These are phyloP conservation scores for Coleophora deauratella DNA, from an alignment of 2,888 invertebrate genomes.

Conservation along the genomic window DNA sequence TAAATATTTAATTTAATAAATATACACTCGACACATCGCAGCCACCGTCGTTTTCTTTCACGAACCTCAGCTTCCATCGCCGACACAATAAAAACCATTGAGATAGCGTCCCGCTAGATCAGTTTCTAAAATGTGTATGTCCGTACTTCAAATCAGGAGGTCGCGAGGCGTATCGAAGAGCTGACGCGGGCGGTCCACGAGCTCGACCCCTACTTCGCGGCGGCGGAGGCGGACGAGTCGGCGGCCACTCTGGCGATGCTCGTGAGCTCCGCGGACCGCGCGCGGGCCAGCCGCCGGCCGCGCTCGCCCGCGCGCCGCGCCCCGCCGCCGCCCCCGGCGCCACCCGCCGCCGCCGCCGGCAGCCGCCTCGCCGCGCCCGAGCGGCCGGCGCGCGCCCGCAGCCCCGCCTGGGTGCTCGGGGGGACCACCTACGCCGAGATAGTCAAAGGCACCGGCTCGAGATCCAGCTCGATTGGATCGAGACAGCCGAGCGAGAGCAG, in stretches of 20 bases:
- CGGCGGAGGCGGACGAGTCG: slow-evolving; percentile 73
- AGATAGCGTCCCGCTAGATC: slow-evolving; percentile 28
- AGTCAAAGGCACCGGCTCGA: slow-evolving; percentile 75
- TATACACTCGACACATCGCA: slow-evolving; percentile 60
- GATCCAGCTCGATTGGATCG: slow-evolving; percentile 47
- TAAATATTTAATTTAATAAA: slow-evolving; percentile 32
- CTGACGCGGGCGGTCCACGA: slow-evolving; percentile 81
- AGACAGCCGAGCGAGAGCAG: slow-evolving; percentile 31
- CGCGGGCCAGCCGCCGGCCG: slow-evolving; percentile 24
- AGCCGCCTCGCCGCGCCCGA: slow-evolving; percentile 14
- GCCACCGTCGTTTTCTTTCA: slow-evolving; percentile 57
- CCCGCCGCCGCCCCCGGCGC: slow-evolving; percentile 17
- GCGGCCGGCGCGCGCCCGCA: slow-evolving; percentile 67
- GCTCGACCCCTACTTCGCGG: slow-evolving; percentile 82
- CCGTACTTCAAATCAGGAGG: slow-evolving; percentile 79
- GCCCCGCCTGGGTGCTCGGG: slow-evolving; percentile 83
- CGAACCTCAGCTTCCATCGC: slow-evolving; percentile 33
- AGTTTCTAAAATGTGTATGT: slow-evolving; percentile 64
- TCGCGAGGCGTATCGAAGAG: slow-evolving; percentile 81
- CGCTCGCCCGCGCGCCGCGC: slow-evolving; percentile 13
- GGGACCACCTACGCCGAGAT: slow-evolving; percentile 87
- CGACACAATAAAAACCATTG: slow-evolving; percentile 18
- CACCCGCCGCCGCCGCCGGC: slow-evolving; percentile 31
- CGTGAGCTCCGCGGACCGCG: slow-evolving; percentile 40
- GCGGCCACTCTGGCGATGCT: slow-evolving; percentile 64